Conservation (phyloP, 2,113 vertebrate species). For the Geococcyx californianus region DNA sequence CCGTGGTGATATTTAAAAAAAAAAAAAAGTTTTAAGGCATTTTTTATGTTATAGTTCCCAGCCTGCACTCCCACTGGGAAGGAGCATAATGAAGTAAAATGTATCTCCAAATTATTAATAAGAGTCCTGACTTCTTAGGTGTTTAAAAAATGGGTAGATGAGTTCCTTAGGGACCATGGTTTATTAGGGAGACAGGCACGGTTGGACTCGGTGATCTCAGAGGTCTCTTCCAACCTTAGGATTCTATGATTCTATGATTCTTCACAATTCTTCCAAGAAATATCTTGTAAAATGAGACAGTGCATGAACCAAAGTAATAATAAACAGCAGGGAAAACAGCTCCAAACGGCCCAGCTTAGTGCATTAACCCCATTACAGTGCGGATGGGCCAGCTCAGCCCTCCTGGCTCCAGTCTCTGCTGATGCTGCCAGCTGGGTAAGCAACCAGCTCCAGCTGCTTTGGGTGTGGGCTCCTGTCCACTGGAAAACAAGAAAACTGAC, state of each 20-base stretch:
- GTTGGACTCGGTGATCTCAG: no score
- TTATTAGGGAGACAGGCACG: no score
- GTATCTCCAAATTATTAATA: background rate
- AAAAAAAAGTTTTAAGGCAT: background rate
- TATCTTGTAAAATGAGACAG: background rate
- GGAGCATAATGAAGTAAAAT: background rate
- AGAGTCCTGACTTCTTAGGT: background rate
- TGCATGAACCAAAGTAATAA: background rate
- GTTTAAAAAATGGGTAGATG: no score
- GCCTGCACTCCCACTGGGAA: background rate
- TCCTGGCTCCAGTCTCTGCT: accelerated
- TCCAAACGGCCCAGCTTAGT: background rate
- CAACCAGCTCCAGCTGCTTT: background rate
- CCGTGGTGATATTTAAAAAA: background rate
- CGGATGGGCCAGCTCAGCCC: background rate
- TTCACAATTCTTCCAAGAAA: background rate
- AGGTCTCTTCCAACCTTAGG: no score
- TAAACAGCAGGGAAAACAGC: background rate
- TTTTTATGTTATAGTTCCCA: background rate
- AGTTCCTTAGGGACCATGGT: no score
- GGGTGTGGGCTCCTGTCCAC: background rate
- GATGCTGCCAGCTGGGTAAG: background rate
- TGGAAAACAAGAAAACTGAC: background rate
- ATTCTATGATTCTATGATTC: no score
- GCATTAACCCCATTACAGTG: background rate